Evolutionary conservation across 2,113 vertebrate species (phyloP), one percentile per base, ranked within the genome.

Genomic region (Percina caprodes): DNA sequence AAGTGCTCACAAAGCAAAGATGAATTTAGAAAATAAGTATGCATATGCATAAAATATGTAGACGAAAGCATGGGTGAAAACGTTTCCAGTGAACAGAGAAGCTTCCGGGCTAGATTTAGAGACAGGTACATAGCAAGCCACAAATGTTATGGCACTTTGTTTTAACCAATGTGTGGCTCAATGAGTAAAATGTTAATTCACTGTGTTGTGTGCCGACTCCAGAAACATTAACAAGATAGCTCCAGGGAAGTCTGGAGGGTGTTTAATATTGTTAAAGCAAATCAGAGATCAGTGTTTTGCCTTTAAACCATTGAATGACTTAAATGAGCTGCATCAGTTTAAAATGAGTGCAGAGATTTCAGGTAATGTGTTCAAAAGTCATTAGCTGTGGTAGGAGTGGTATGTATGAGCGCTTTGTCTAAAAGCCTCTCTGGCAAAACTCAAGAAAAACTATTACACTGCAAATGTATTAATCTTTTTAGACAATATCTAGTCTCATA

Each of bases 101-200:
- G 16, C 45, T 24, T 24, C 10, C 6, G 24, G 8, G 30, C 8
- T 30, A 2, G 16, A 30, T 67, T 49, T 9, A 21, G 24, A 6
- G 42, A 49, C 3, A 65, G 61, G 21, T 15, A 11, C 26, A 14
- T 9, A 11, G 2, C 1, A 13, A 68, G 46, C 26, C 24, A 65
- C 51, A 26, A 14, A 56, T 33, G 5, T 26, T 52, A 35, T 8
- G 11, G 55, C 54, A 54, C 18, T 72, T 59, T 24, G 49, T 67
- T 54, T 60, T 24, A 30, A 35, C 14, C 14, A n/a, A 45, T 2
- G 13, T 35, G 42, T 21, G 13, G 24, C 69, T 24, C 8, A 7
- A 5, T 68, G 39, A 74, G 48, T 62, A 63, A 63, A 79, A 46
- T 49, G 39, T 67, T 77, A 39, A 79, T 62, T 74, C 45, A 59